These are phyloP conservation scores for Muraenolepis orangiensis DNA, from an alignment of 2,797 vertebrate species.

Conservation along the genomic window DNA sequence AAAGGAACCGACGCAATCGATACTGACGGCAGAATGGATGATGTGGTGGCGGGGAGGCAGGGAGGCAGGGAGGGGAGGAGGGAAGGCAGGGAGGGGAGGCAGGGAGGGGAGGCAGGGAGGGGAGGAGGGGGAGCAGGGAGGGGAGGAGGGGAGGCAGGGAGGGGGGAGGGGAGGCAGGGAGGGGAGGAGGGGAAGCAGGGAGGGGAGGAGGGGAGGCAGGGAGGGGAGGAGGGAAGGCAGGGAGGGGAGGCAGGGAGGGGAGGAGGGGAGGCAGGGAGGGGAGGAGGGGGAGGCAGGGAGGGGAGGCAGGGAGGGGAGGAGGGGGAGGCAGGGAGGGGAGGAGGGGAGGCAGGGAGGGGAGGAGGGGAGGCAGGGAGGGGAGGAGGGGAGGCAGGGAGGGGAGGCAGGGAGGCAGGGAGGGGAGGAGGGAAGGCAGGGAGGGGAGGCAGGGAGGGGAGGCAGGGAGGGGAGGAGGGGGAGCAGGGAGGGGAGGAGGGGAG, in stretches of 20 bases:
- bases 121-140: too few species aligned
- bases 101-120: too few species aligned
- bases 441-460: too few species aligned
- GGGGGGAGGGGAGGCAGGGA: conserved; percentile 28
- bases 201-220: conserved; percentile 16
- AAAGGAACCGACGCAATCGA: conserved; percentile 58
- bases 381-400: too few species aligned
- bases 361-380: background rate
- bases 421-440: background rate
- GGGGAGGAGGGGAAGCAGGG: conserved; percentile 43
- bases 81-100: too few species aligned
- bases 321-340: conserved; percentile 42
- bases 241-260: too few species aligned
- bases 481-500: too few species aligned
- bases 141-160: conserved; percentile 31
- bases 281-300: too few species aligned
- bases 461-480: too few species aligned
- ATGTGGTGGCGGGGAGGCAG: conserved; percentile 26
- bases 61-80: too few species aligned
- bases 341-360: background rate
- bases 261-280: too few species aligned
- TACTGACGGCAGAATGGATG: conserved; percentile 43
- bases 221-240: too few species aligned
- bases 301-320: conserved; percentile 44
- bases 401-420: background rate